These are phyloP conservation scores for Chelonus insularis DNA, from an alignment of 1,140 invertebrate species.

Conservation along the genomic window DNA sequence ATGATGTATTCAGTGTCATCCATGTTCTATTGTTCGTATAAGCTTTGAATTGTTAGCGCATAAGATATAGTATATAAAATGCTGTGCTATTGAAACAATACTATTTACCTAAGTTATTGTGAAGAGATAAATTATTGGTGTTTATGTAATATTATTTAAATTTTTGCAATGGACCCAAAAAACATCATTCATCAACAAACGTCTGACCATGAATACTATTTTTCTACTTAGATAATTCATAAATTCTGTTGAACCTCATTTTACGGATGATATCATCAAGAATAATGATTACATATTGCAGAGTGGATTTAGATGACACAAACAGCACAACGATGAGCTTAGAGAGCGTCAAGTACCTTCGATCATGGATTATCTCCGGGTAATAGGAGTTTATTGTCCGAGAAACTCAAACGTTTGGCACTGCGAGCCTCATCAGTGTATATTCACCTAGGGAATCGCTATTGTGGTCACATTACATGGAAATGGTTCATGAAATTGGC, in stretches of 20 bases:
- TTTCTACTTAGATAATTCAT: no score
- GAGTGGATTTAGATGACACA: not conserved
- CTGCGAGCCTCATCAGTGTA: not conserved
- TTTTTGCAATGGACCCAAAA: no score
- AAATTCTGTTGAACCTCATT: no score
- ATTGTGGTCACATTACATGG: no score
- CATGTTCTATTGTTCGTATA: conserved; percentile 36
- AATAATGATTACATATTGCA: not conserved
- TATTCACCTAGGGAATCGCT: not conserved
- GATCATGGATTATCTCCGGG: conserved; percentile 30
- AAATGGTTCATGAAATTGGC: no score
- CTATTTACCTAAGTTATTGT: not conserved
- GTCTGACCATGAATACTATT: no score
- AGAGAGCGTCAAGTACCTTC: not conserved
- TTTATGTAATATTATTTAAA: not conserved
- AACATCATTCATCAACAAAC: no score
- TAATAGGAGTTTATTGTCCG: conserved; percentile 42
- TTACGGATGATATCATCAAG: not conserved
- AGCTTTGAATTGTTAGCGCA: not conserved
- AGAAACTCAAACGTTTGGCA: conserved; percentile 36
- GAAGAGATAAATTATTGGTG: not conserved
- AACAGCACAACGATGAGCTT: not conserved
- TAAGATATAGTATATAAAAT: not conserved
- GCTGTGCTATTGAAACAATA: not conserved
- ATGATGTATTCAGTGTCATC: conserved; percentile 51